Evolutionary conservation across 2,888 invertebrate species (phyloP).

Genomic region (Ceratothoa steindachneri): DNA sequence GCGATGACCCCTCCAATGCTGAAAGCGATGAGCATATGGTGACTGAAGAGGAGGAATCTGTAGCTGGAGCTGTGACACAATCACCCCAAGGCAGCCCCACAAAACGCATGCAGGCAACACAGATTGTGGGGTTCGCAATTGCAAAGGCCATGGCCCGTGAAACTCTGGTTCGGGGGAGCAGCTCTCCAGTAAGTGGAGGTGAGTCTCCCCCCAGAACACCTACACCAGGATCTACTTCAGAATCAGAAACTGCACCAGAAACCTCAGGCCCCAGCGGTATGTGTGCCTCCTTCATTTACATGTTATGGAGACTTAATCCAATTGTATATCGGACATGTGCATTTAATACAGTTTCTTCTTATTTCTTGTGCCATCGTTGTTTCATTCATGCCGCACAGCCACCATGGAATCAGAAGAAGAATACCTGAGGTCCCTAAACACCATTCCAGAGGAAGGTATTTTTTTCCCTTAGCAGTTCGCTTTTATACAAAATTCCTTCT

Average conservation of each 20-base stretch:
- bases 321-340: not conserved
- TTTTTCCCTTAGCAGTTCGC: not conserved
- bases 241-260: conserved; percentile 9
- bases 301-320: not conserved
- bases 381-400: too few species aligned
- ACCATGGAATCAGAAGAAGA: conserved; percentile 40
- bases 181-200: not conserved
- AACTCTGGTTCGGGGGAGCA: conserved; percentile 26
- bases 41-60: too few species aligned
- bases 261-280: conserved; percentile 5
- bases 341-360: not conserved
- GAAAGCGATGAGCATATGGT: too few species aligned
- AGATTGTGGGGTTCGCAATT: conserved; percentile 41
- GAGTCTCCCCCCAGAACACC: not conserved
- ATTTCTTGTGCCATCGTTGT: not conserved
- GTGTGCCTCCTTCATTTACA: conserved; percentile 5
- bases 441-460: conserved; percentile 45
- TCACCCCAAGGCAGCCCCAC: not conserved
- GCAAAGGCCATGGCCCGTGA: conserved; percentile 46
- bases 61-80: too few species aligned
- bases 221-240: conserved; percentile 4
- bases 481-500: not conserved
- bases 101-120: conserved; percentile 33
- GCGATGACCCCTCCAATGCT: too few species aligned
- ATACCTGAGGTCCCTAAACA: conserved; percentile 33